phyloP scores from a whole-genome alignment of 2,797 vertebrate genomes.

The Amblyraja radiata region DNA sequence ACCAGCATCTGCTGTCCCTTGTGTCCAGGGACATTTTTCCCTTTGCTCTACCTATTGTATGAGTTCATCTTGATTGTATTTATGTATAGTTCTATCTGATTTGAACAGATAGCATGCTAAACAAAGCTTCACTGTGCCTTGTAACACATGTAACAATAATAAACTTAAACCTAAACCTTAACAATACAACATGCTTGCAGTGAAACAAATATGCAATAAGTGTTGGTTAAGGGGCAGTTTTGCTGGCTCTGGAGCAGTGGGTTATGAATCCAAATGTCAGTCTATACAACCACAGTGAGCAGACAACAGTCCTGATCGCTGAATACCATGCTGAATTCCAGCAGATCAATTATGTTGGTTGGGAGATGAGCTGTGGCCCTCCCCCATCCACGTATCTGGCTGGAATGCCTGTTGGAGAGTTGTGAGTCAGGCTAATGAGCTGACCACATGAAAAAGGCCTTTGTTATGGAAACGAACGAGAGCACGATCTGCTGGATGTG shows the following conservation, averaged over 20 bases:
- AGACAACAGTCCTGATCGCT: background rate
- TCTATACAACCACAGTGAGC: background rate
- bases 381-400: background rate
- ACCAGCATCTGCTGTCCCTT: too few relatives aligned
- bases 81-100: too few relatives aligned
- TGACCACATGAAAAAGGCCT: conserved; percentile 24
- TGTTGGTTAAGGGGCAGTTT: background rate
- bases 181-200: background rate
- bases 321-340: background rate
- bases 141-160: too few relatives aligned
- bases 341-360: background rate
- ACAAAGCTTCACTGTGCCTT: too few relatives aligned
- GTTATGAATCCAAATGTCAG: background rate
- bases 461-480: conserved; percentile 26
- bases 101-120: too few relatives aligned
- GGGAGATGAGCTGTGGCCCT: background rate
- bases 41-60: too few relatives aligned
- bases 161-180: too few relatives aligned
- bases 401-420: background rate
- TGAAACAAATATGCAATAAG: background rate
- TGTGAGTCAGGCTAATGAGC: conserved; percentile 26
- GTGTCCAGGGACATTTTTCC: too few relatives aligned
- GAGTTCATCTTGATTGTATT: too few relatives aligned
- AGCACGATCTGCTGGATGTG: conserved; percentile 22
- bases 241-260: background rate